Percentiles rank a stretch among this genome's conserved stretches.
Evolutionary conservation across 2,113 vertebrate species (phyloP).

Genomic region (Pelobates fuscus): DNA sequence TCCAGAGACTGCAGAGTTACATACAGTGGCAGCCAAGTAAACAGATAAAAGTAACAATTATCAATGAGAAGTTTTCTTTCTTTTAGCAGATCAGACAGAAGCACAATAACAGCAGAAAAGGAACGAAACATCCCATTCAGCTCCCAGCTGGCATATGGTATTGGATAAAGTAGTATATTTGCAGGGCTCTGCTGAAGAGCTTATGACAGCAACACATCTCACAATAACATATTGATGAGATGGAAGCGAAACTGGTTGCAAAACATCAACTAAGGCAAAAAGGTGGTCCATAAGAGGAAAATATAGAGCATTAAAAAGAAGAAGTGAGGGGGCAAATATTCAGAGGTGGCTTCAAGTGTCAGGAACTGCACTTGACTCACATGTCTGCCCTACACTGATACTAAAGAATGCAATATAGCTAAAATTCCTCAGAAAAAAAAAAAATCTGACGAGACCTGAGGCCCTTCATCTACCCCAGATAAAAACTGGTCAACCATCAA

Average conservation of each 20-base stretch:
- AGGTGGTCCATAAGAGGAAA: no score
- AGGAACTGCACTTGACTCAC: no score
- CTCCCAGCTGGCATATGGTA: conserved; percentile 20
- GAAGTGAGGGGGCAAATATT: no score
- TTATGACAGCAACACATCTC: neutral
- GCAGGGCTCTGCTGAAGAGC: conserved; percentile 17
- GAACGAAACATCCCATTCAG: conserved; percentile 1
- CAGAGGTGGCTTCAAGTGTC: no score
- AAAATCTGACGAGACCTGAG: no score
- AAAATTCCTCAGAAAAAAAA: no score
- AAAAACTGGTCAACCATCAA: no score
- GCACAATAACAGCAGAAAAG: neutral
- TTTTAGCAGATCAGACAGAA: conserved; percentile 6
- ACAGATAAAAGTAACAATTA: conserved; percentile 17
- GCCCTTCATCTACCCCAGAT: no score
- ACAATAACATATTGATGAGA: neutral
- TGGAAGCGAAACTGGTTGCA: neutral
- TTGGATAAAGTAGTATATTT: conserved; percentile 9
- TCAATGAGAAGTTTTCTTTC: conserved; percentile 4
- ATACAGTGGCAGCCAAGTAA: neutral
- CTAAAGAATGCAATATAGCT: no score
- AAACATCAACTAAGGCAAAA: neutral
- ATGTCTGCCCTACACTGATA: no score
- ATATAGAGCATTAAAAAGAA: no score
- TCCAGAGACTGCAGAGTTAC: neutral